Evolutionary conservation across 1,140 invertebrate genomes (phyloP), one percentile per base, ranked within the genome.

Genomic region (Pomacea maculata): DNA sequence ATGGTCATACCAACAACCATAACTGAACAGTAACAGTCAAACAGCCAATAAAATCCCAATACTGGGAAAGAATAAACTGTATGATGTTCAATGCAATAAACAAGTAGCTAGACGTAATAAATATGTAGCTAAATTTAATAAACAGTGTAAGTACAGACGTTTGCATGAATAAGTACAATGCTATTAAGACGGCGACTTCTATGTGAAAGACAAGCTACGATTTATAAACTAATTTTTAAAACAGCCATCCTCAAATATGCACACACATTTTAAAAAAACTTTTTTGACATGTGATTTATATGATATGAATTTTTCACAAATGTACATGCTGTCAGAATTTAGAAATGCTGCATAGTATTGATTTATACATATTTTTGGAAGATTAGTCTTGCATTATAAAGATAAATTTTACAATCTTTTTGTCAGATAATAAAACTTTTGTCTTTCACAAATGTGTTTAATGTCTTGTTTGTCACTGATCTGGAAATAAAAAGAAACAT

Each of bases 391-490:
- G 6, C 25, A 65, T 15, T 68, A n/a, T 34, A 25, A 10, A 15
- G 8, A 61, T 11, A 68, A 65, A 78, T 15, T 3, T 57, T 2
- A 45, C 6, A 29, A 34, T 4, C 11, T 29, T 52, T 55, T 21
- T 11, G 19, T 80, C 78, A 83, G 19, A 83, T 79, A 29, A 45
- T 65, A 29, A 84, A 70, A 74, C 79, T 82, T 70, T 82, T 86
- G 74, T 88, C 87, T 75, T 86, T 88, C 54, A 83, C 85, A 21
- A 88, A 75, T 29, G 74, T 54, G 21, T 79, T 74, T 45, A 88
- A 61, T 21, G 86, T 85, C 70, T 87, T 87, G 70, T 86, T 85
- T 71, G 87, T 87, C 21, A 88, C 80, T 29, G 86, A 87, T 68
- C 87, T 88, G 82, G 45, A 87, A 86, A 15, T 25, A 79, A 19